Evolutionary conservation across 1,140 invertebrate species (phyloP).

Genomic region (Achroia grisella): DNA sequence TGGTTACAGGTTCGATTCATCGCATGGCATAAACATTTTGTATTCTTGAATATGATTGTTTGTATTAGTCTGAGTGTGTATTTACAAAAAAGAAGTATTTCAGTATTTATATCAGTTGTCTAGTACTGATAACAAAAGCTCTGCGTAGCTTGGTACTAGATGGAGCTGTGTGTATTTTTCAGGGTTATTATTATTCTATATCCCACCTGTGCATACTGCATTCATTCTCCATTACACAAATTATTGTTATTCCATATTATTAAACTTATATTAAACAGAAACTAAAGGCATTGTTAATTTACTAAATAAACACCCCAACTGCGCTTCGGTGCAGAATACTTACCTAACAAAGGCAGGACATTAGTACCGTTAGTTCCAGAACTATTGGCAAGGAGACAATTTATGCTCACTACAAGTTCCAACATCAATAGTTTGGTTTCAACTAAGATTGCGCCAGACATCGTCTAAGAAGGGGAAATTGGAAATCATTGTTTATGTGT

Average conservation of each 20-base stretch:
- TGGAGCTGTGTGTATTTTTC: too few relatives aligned
- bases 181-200: too few relatives aligned
- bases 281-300: conserved; percentile 11
- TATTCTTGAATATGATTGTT: too few relatives aligned
- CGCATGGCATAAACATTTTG: too few relatives aligned
- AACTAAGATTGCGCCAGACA: conserved; percentile 11
- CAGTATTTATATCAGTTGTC: too few relatives aligned
- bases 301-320: conserved; percentile 22
- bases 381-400: conserved; percentile 25
- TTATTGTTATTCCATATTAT: conserved; percentile 2
- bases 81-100: too few relatives aligned
- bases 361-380: conserved; percentile 22
- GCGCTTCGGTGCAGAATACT: conserved; percentile 4
- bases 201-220: conserved; percentile 8
- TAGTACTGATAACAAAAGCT: too few relatives aligned
- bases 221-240: conserved; percentile 1
- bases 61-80: too few relatives aligned
- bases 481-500: conserved; percentile 24
- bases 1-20: too few relatives aligned
- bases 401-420: conserved; percentile 26
- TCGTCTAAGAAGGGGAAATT: conserved; percentile 16
- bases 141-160: too few relatives aligned
- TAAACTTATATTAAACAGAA: conserved; percentile 13
- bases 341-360: conserved; percentile 7
- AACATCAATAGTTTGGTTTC: conserved; percentile 13